phyloP scores from a whole-genome alignment of 64 coral and sea anemone species.

The Montipora capricornis region DNA sequence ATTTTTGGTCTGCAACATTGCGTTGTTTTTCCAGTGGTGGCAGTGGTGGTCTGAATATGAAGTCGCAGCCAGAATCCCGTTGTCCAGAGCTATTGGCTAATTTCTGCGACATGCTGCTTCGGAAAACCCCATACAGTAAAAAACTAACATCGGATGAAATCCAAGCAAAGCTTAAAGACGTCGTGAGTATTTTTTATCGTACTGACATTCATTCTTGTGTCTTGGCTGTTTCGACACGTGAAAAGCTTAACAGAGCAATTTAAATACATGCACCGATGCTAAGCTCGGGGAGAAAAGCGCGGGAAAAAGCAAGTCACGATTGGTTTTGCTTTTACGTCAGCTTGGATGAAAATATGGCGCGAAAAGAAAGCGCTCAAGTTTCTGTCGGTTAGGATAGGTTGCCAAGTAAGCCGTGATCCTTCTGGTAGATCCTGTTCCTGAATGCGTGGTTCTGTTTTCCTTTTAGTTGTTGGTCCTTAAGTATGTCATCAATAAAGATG shows the following conservation, averaged over 20 bases:
- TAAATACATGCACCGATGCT: too few species aligned
- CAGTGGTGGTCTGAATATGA: conserved; percentile 71
- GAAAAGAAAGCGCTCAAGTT: too few species aligned
- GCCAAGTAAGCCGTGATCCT: too few species aligned
- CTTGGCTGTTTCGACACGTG: too few species aligned
- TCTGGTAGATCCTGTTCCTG: neutral
- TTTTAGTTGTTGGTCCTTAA: conserved; percentile 94
- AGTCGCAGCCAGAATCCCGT: conserved; percentile 87
- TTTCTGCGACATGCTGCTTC: conserved; percentile 96
- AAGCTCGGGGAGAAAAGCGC: too few species aligned
- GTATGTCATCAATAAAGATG: conserved; percentile 99
- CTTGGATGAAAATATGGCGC: too few species aligned
- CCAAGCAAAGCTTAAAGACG: conserved; percentile 90
- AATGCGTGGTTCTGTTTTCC: neutral
- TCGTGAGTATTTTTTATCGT: conserved; percentile 58
- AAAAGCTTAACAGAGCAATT: too few species aligned
- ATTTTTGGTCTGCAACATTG: neutral
- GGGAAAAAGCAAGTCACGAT: too few species aligned
- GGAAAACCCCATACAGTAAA: conserved; percentile 96
- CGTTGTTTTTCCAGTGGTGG: conserved; percentile 60
- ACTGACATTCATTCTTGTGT: neutral
- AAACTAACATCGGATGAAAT: conserved; percentile 97
- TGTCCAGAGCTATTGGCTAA: conserved; percentile 98
- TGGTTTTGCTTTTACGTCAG: too few species aligned
- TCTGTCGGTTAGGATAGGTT: too few species aligned